Percentiles rank a stretch among this genome's conserved stretches.
Evolutionary conservation across 2,113 vertebrate species (phyloP).

Genomic region (Grantiella picta): DNA sequence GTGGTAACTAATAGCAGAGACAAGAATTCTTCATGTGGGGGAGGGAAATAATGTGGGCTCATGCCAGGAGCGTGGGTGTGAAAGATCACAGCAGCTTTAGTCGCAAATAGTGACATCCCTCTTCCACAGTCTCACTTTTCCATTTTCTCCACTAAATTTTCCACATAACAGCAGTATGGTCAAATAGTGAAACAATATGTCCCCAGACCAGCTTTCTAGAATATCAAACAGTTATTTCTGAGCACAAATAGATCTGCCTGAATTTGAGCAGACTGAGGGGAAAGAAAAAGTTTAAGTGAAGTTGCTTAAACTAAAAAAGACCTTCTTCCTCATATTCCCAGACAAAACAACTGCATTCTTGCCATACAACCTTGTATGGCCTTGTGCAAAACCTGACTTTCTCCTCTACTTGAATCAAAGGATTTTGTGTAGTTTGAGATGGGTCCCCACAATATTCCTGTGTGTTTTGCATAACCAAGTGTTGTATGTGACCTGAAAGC

Average conservation of each 20-base stretch:
- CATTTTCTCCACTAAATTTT: background rate
- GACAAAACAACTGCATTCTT: background rate
- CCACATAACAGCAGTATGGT: background rate
- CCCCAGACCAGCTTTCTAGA: background rate
- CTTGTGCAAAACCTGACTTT: background rate
- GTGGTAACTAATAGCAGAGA: background rate
- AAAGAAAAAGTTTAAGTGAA: background rate
- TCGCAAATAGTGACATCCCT: background rate
- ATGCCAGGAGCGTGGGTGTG: background rate
- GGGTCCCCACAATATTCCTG: background rate
- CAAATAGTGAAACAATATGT: background rate
- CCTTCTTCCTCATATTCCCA: background rate
- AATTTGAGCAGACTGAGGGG: background rate
- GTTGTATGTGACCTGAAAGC: background rate
- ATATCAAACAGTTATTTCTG: background rate
- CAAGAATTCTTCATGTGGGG: fast-evolving
- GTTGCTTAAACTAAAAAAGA: background rate
- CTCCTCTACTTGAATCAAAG: background rate
- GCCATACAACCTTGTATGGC: fast-evolving
- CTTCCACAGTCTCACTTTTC: background rate
- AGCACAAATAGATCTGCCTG: background rate
- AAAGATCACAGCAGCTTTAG: background rate
- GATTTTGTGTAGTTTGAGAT: background rate
- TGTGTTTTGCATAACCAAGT: background rate
- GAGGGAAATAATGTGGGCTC: background rate